Evolutionary conservation across 2,888 invertebrate genomes (phyloP).

Genomic region (Plagodis dolabraria): DNA sequence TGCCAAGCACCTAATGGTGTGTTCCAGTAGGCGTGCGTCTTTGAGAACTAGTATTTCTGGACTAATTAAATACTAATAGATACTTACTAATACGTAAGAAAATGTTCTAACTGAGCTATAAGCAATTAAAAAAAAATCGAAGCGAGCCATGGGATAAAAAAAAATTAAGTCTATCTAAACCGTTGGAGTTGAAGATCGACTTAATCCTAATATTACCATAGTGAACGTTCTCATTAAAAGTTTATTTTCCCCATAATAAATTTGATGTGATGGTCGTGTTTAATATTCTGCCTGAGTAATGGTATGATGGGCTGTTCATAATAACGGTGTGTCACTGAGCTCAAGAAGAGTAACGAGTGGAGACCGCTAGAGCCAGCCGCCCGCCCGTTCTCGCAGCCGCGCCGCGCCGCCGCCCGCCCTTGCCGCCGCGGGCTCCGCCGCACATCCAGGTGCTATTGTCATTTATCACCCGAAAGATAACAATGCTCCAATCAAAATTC

Average conservation of each 20-base stretch:
- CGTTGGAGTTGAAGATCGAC: too few species aligned
- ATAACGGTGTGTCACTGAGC: constrained; percentile 40
- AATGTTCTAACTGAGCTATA: too few species aligned
- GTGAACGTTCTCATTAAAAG: constrained; percentile 9
- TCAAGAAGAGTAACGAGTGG: constrained; percentile 40
- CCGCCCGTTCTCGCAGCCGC: constrained; percentile 23
- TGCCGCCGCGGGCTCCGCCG: constrained; percentile 26
- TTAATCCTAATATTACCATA: too few species aligned
- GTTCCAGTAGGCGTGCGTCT: too few species aligned
- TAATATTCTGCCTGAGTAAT: constrained; percentile 41
- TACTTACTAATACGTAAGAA: too few species aligned
- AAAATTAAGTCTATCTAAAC: too few species aligned
- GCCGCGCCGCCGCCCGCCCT: constrained; percentile 21
- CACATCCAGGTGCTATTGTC: constrained; percentile 45
- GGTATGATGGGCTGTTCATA: constrained; percentile 37
- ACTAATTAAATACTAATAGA: too few species aligned
- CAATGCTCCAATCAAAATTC: constrained; percentile 46
- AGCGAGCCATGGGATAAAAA: too few species aligned
- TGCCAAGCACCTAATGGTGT: too few species aligned
- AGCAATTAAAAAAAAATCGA: too few species aligned
- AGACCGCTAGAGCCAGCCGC: constrained; percentile 1
- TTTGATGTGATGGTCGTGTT: constrained; percentile 33
- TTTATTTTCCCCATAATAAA: constrained; percentile 17
- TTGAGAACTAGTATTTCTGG: too few species aligned
- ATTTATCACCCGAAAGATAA: constrained; percentile 50